Percentiles rank a stretch among this genome's conserved stretches.
Conservation (phyloP, 2,797 vertebrate species). For the Petrocephalus sullivani region DNA sequence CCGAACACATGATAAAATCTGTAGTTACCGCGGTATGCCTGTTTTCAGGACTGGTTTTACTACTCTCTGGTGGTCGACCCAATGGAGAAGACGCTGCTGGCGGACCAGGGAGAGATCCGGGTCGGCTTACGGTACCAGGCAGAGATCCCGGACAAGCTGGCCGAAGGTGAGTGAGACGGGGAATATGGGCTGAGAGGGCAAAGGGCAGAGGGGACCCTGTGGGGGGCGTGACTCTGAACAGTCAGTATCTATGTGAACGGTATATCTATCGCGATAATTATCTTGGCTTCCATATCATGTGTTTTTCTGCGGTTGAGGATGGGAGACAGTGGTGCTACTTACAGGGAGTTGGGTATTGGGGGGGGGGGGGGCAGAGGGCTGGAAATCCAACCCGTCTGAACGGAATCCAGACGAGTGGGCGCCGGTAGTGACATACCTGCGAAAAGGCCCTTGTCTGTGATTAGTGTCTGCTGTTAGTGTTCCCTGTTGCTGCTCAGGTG, state of each 20-base stretch:
- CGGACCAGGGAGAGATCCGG: conserved; percentile 91
- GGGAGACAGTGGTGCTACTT: neutral
- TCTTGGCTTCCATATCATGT: no score
- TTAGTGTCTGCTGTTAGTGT: neutral
- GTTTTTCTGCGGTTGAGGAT: neutral
- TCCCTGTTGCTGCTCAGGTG: neutral
- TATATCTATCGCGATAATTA: neutral
- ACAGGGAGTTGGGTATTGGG: neutral
- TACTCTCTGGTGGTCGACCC: conserved; percentile 93
- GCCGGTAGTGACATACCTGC: neutral
- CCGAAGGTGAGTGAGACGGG: conserved; percentile 63
- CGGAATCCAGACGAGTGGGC: neutral
- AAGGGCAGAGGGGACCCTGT: neutral
- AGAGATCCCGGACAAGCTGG: conserved; percentile 83
- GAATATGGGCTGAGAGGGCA: neutral
- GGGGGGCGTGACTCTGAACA: no score
- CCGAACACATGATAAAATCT: neutral
- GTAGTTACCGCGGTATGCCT: neutral
- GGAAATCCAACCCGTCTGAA: neutral
- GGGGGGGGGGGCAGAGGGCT: neutral
- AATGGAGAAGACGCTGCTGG: conserved; percentile 84
- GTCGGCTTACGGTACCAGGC: conserved; percentile 92
- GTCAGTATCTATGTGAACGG: no score
- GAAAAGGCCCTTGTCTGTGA: neutral
- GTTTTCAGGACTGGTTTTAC: conserved; percentile 82